phyloP scores from a whole-genome alignment of 2,888 invertebrate genomes.

The Eugnorisma glareosa region DNA sequence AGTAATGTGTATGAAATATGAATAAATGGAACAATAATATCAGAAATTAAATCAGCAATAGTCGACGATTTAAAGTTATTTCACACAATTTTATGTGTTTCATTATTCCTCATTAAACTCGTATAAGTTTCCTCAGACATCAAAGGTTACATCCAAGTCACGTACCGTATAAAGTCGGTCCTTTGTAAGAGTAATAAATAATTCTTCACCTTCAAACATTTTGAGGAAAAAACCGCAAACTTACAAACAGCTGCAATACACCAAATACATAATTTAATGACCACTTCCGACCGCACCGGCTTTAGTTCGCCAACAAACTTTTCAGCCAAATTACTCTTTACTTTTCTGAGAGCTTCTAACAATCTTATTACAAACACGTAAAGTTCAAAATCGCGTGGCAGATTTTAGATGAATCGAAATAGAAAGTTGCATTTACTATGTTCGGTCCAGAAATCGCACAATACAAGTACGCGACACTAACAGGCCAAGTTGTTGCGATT shows the following conservation, averaged over 20 bases:
- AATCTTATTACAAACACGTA: conserved; percentile 5
- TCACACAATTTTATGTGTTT: neutral
- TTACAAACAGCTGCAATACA: conserved; percentile 72
- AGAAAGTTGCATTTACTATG: conserved; percentile 47
- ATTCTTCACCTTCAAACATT: conserved; percentile 42
- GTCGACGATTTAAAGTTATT: neutral
- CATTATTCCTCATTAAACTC: neutral
- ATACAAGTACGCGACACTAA: conserved; percentile 75
- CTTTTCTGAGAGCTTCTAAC: conserved; percentile 21
- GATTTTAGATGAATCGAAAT: conserved; percentile 17
- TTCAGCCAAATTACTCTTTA: conserved; percentile 54
- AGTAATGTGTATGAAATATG: too few relatives aligned
- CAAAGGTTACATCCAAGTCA: conserved; percentile 17
- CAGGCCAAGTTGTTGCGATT: conserved; percentile 81
- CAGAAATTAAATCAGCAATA: neutral
- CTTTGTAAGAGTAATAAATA: conserved; percentile 40
- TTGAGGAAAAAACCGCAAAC: conserved; percentile 52
- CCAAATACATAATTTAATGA: conserved; percentile 79
- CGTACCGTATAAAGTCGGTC: conserved; percentile 7
- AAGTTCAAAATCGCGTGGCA: conserved; percentile 32
- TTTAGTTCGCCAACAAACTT: conserved; percentile 70
- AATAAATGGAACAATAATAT: neutral
- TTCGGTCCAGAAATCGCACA: conserved; percentile 77
- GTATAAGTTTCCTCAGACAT: neutral
- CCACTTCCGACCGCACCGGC: conserved; percentile 67